Percentiles rank a stretch among this genome's conserved stretches.
Conservation (phyloP, 2,888 invertebrate genomes). For the Amphimallon solstitiale region DNA sequence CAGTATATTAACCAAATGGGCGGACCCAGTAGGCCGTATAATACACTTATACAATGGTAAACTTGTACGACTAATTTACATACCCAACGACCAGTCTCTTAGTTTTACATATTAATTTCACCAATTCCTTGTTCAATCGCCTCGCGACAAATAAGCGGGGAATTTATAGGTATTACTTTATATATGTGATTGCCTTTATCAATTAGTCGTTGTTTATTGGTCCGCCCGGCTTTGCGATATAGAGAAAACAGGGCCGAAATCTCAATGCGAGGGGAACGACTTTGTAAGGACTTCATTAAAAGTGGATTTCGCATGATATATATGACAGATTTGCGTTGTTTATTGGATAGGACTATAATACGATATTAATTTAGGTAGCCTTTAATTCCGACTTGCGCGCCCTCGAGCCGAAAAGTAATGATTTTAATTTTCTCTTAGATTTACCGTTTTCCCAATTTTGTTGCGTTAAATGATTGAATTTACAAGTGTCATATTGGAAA, state of each 20-base stretch:
- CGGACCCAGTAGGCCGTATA: no score
- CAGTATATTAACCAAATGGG: no score
- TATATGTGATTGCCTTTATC: no score
- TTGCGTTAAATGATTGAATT: no score
- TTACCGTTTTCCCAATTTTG: no score
- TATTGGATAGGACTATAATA: slow-evolving; percentile 1
- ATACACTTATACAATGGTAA: no score
- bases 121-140: background rate
- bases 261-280: background rate
- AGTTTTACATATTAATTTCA: slow-evolving; percentile 14
- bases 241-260: no score
- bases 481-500: no score
- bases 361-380: slow-evolving; percentile 13
- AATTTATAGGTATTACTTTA: slow-evolving; percentile 9
- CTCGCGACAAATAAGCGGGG: slow-evolving; percentile 12
- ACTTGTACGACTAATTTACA: background rate
- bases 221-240: no score
- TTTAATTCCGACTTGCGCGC: background rate
- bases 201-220: no score
- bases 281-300: slow-evolving; percentile 20
- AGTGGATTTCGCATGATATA: slow-evolving; percentile 20
- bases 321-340: slow-evolving; percentile 3
- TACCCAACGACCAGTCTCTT: slow-evolving; percentile 13
- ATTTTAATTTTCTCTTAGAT: no score
- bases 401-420: no score